Evolutionary conservation across 64 coral and sea anemone species (phyloP), one percentile per base, ranked within the genome.

Genomic region (Orbicella faveolata): DNA sequence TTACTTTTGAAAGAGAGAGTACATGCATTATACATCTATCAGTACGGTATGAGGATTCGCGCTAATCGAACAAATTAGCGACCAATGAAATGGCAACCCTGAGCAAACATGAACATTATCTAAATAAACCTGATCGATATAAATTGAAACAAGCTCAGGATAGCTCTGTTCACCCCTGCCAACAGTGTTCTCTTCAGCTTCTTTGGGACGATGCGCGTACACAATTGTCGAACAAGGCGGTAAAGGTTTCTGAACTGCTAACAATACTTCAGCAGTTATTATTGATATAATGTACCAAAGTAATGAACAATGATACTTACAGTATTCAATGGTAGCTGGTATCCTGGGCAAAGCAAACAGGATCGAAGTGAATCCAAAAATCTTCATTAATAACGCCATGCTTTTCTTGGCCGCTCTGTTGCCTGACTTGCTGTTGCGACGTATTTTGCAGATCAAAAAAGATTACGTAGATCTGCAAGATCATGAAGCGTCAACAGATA

Each of bases 301-400:
- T 18, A 18, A 34, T 9, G 4, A 63, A 1, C 8, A 70, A 23
- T 13, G 19, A 18, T 36, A 65, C 63, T 83, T 67, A 83, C 81
- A 16, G 12, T 68, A 39, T 11, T 34, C 35, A 68, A 10, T 17
- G 23, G n/a, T 53, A 11, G 65, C 82, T 85, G 36, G 65, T 72
- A 72, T 52, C 64, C 25, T 39, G 1, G 66, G 82, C 21, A 85
- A 73, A 52, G 73, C 30, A 66, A 72, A 44, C 82, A 85, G 23
- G 15, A 85, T n/a, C 6, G 19, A 21, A 52, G 48, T 41, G 23
- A 52, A 6, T 51, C 63, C 18, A 73, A 85, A 70, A 70, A 70
- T 70, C 67, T 70, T 26, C 67, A 26, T 70, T 70, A 25, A 70
- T 11, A n/a, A 23, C 25, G 67, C 36, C 82, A 85, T 85, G 21